These are phyloP conservation scores for Parus major DNA, from an alignment of 2,113 vertebrate genomes.

Conservation along the genomic window DNA sequence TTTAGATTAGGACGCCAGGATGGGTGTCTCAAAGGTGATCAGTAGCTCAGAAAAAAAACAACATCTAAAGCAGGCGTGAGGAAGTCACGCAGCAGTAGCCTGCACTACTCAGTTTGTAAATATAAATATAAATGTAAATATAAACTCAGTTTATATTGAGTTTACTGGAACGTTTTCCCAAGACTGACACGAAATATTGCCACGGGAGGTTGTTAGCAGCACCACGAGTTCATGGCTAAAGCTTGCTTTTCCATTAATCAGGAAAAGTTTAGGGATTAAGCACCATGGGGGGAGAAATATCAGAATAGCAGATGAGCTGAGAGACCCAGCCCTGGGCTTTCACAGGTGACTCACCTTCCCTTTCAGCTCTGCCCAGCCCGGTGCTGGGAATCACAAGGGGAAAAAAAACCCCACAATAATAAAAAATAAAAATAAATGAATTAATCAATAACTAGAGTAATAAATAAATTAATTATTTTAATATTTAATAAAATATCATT, in stretches of 20 bases:
- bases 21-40: not conserved
- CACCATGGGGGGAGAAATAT: not conserved
- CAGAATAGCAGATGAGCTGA: not conserved
- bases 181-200: not conserved
- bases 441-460: too few species aligned
- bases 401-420: not conserved
- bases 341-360: not conserved
- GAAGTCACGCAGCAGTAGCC: not conserved
- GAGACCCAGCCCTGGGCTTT: not conserved
- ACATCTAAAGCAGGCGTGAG: not conserved
- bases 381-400: not conserved
- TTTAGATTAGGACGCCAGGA: not conserved
- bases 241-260: constrained; percentile 1
- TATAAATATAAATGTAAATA: too few species aligned
- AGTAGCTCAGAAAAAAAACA: not conserved
- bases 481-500: too few species aligned
- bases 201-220: not conserved
- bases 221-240: not conserved
- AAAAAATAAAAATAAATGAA: too few species aligned
- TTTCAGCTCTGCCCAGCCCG: not conserved
- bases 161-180: not conserved
- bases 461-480: too few species aligned
- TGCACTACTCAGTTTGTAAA: not conserved
- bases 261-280: constrained; percentile 21
- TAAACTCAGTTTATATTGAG: too few species aligned